phyloP scores from a whole-genome alignment of 2,797 vertebrate genomes.

The Smutsia temminckii region DNA sequence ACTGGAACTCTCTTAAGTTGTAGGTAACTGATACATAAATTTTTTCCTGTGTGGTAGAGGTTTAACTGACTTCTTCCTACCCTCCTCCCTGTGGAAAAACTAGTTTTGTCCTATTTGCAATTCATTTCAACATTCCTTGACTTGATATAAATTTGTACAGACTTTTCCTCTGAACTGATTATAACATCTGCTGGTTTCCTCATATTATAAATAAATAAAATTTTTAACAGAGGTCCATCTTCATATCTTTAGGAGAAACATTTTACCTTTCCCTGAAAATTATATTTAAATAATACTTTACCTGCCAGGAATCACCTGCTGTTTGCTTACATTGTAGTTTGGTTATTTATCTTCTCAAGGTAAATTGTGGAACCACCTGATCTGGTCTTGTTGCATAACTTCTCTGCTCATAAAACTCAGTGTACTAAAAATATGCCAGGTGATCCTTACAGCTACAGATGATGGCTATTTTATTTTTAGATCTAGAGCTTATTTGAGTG shows the following conservation, averaged over 20 bases:
- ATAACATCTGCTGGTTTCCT: neutral
- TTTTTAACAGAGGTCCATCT: neutral
- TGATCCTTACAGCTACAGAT: neutral
- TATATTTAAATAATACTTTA: slow-evolving; percentile 27
- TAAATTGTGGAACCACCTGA: slow-evolving; percentile 26
- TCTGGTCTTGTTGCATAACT: neutral
- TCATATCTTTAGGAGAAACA: neutral
- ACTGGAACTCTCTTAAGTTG: neutral
- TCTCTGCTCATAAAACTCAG: slow-evolving; percentile 18
- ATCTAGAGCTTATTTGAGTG: neutral
- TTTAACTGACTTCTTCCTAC: neutral
- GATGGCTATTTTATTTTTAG: slow-evolving; percentile 30
- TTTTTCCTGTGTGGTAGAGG: neutral
- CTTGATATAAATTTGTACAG: neutral
- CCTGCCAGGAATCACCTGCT: neutral
- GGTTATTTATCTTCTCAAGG: slow-evolving; percentile 7
- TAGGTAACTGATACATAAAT: neutral
- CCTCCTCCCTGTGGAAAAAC: neutral
- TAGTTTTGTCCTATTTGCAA: neutral
- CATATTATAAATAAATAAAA: neutral
- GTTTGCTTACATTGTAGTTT: neutral
- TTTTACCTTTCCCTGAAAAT: slow-evolving; percentile 38
- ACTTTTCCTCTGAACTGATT: neutral
- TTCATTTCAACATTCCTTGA: neutral
- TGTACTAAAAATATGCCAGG: slow-evolving; percentile 10